These are phyloP conservation scores for Nematostella vectensis DNA, from an alignment of 92 coral and sea anemone genomes.

Conservation along the genomic window DNA sequence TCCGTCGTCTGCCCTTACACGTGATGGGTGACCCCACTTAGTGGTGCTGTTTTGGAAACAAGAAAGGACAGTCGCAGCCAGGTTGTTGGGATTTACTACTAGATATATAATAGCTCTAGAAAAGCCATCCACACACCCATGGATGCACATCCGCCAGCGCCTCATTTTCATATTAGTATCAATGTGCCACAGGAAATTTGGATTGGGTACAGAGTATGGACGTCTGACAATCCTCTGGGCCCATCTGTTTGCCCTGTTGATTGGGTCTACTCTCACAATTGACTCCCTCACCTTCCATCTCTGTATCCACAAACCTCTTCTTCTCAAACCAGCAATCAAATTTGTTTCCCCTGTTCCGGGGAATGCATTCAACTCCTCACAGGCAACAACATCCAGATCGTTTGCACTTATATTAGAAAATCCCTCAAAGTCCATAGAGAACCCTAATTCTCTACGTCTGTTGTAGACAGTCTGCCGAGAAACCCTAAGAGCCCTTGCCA, in stretches of 20 bases:
- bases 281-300: constrained; percentile 38
- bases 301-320: constrained; percentile 23
- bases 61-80: constrained; percentile 33
- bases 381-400: constrained; percentile 21
- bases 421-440: too few relatives aligned
- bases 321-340: constrained; percentile 20
- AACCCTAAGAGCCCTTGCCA: too few relatives aligned
- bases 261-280: constrained; percentile 35
- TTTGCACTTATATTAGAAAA: too few relatives aligned
- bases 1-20: constrained; percentile 37
- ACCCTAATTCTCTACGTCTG: constrained; percentile 36
- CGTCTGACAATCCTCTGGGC: constrained; percentile 28
- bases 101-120: constrained; percentile 21
- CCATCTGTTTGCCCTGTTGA: constrained; percentile 39
- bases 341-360: constrained; percentile 47
- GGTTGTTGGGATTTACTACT: constrained; percentile 25
- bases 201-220: constrained; percentile 43
- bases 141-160: constrained; percentile 44
- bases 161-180: constrained; percentile 18
- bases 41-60: constrained; percentile 25
- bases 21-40: constrained; percentile 47
- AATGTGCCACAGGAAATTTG: constrained; percentile 49
- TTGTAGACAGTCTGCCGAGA: constrained; percentile 34
- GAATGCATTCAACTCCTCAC: constrained; percentile 14
- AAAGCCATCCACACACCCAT: constrained; percentile 59